A percentile compares a stretch with the other conserved stretches of the same genome.
Conservation (phyloP, 2,797 vertebrate species). For the Labeo calbasu region DNA sequence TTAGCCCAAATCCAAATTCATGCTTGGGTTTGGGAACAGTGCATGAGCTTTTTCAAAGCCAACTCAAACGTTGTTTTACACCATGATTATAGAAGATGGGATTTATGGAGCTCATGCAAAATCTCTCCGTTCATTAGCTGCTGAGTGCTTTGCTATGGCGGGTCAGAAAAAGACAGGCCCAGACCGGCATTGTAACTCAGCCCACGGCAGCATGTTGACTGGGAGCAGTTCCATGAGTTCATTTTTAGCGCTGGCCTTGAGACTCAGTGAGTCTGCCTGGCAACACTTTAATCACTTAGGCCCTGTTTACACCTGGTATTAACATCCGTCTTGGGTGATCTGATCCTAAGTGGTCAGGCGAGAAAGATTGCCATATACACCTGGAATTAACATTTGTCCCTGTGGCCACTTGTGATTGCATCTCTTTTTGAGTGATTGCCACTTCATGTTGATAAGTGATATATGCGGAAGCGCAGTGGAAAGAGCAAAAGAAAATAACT, state of each 20-base stretch:
- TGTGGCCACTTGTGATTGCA: neutral
- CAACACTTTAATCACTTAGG: slow-evolving; percentile 75
- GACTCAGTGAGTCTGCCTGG: slow-evolving; percentile 82
- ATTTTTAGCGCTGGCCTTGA: slow-evolving; percentile 85
- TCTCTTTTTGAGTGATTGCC: neutral
- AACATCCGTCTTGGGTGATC: slow-evolving; percentile 17
- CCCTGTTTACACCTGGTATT: slow-evolving; percentile 54
- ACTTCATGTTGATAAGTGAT: neutral
- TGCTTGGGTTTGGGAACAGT: neutral
- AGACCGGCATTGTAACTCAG: slow-evolving; percentile 82
- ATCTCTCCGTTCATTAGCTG: slow-evolving; percentile 17
- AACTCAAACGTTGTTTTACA: slow-evolving; percentile 12
- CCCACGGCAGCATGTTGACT: slow-evolving; percentile 81
- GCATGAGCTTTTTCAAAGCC: neutral
- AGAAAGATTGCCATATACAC: neutral
- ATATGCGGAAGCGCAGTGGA: too few relatives aligned
- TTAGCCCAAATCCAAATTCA: neutral
- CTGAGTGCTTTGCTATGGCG: neutral
- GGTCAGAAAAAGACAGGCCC: slow-evolving; percentile 68
- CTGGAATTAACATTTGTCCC: neutral
- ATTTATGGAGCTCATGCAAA: slow-evolving; percentile 5
- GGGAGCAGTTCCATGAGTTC: slow-evolving; percentile 79
- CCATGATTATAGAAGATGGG: neutral
- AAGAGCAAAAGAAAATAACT: too few relatives aligned
- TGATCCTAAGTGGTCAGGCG: slow-evolving; percentile 4